Percentiles rank a stretch among this genome's conserved stretches.
Conservation (phyloP, 2,888 invertebrate genomes). For the Craniophora ligustri region DNA sequence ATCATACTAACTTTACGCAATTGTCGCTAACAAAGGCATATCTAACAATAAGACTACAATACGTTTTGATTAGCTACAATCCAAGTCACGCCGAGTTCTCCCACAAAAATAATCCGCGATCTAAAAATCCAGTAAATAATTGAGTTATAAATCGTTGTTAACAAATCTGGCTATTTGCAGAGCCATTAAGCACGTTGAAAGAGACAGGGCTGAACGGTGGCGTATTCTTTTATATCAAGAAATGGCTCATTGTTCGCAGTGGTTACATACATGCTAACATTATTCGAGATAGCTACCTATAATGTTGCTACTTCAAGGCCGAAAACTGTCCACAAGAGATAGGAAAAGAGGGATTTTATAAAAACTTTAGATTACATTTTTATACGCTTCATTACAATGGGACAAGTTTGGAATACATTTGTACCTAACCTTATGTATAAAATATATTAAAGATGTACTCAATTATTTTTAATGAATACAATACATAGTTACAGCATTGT, state of each 20-base stretch:
- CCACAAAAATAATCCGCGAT: conserved; percentile 37
- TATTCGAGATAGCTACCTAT: conserved; percentile 16
- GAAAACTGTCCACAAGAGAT: conserved; percentile 32
- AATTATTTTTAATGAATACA: no score
- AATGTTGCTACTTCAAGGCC: conserved; percentile 37
- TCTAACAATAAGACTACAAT: conserved; percentile 29
- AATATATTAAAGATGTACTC: no score
- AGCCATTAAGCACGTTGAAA: conserved; percentile 58
- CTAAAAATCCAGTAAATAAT: conserved; percentile 52
- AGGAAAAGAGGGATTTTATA: no score
- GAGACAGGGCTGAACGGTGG: conserved; percentile 41
- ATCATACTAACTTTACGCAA: conserved; percentile 3
- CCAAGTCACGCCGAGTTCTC: conserved; percentile 16
- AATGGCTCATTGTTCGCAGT: conserved; percentile 52
- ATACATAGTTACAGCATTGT: no score
- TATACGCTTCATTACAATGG: no score
- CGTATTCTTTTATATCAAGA: conserved; percentile 53
- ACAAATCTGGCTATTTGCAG: conserved; percentile 55
- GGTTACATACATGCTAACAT: conserved; percentile 24
- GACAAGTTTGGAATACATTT: no score
- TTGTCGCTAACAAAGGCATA: conserved; percentile 13
- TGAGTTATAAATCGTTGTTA: conserved; percentile 56
- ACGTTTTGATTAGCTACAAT: conserved; percentile 14
- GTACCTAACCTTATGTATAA: no score
- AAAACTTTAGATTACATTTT: no score